A percentile compares a stretch with the other conserved stretches of the same genome.
These are phyloP conservation scores for Parochlus steinenii DNA, from an alignment of 2,888 invertebrate genomes.

Conservation along the genomic window DNA sequence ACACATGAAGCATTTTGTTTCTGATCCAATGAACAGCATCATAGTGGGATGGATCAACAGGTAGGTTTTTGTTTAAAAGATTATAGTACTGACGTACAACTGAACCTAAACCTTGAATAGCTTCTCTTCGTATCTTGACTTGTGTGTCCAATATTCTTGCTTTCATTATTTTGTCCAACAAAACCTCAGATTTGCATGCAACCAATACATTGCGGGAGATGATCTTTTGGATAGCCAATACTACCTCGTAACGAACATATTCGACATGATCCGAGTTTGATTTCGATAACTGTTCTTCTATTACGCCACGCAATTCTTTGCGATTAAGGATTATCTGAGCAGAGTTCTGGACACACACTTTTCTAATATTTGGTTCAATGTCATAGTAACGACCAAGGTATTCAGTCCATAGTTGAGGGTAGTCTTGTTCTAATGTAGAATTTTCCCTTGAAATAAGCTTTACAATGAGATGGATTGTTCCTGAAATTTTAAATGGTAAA, in stretches of 20 bases:
- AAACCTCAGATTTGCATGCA: background rate
- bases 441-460: too few relatives aligned
- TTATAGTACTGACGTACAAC: too few relatives aligned
- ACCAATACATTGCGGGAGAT: too few relatives aligned
- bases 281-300: background rate
- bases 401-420: conserved; percentile 2
- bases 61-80: too few relatives aligned
- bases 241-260: conserved; percentile 1
- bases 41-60: background rate
- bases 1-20: conserved; percentile 5
- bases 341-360: conserved; percentile 1
- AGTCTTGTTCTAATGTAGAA: too few relatives aligned
- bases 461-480: too few relatives aligned
- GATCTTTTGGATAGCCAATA: background rate
- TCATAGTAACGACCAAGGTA: conserved; percentile 1
- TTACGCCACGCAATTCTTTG: background rate
- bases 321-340: background rate
- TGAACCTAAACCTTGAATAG: conserved; percentile 4
- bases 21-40: background rate
- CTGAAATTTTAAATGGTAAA: too few relatives aligned
- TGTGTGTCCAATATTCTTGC: conserved; percentile 3
- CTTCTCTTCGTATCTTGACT: conserved; percentile 1
- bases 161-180: background rate
- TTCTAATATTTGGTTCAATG: background rate
- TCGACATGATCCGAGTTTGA: background rate